Conservation (phyloP, 2,113 vertebrate species). For the Sinocyclocheilus anophthalmus region DNA sequence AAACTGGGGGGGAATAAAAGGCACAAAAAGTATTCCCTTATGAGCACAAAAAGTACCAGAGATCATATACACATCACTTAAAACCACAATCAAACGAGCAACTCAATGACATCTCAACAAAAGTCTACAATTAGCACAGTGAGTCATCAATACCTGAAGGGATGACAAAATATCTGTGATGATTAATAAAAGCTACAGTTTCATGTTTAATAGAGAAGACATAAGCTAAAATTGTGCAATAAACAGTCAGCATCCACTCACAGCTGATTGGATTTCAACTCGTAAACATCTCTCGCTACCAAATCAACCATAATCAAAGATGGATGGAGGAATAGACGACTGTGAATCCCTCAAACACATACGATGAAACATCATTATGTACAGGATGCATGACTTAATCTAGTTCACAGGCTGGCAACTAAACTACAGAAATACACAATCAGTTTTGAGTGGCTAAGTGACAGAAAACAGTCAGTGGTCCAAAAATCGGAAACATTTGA, state of each 20-base stretch:
- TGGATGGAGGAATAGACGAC: not conserved
- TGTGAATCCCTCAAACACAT: not conserved
- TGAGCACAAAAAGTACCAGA: not conserved
- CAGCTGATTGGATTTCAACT: not conserved
- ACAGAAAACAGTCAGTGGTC: not conserved
- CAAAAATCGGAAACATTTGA: conserved; percentile 3
- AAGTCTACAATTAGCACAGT: not conserved
- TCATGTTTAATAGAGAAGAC: not conserved
- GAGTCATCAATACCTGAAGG: not conserved
- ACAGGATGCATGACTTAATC: not conserved
- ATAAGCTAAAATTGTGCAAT: conserved; percentile 7
- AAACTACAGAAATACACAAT: not conserved
- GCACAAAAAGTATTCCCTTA: not conserved
- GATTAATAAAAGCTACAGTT: not conserved
- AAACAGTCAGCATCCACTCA: not conserved
- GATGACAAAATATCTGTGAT: not conserved
- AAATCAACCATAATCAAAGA: not conserved
- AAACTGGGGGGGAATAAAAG: not conserved
- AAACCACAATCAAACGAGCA: not conserved
- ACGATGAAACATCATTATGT: not conserved
- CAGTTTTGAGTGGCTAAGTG: not conserved
- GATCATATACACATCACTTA: not conserved
- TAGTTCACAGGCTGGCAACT: not conserved
- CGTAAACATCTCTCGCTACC: not conserved
- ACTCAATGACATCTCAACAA: too few relatives aligned